Percentiles rank a stretch among this genome's conserved stretches.
Conservation (phyloP, 2,113 vertebrate species). For the Ammodytes marinus region DNA sequence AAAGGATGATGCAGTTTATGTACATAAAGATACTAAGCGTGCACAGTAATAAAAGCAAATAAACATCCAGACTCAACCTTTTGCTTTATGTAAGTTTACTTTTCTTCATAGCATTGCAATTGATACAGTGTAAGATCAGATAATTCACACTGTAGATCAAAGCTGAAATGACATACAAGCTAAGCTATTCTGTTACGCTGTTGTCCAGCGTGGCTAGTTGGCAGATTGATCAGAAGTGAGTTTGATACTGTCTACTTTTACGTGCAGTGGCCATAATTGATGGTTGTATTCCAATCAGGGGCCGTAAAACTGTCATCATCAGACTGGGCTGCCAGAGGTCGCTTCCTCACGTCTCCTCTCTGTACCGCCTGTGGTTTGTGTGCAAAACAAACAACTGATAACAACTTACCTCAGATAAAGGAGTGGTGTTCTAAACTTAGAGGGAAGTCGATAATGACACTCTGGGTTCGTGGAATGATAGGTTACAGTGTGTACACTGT, state of each 20-base stretch:
- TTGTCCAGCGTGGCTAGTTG: not conserved
- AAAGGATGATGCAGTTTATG: not conserved
- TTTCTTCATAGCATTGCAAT: not conserved
- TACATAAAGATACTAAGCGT: not conserved
- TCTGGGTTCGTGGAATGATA: slow-evolving; percentile 56
- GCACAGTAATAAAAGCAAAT: not conserved
- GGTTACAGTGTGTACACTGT: slow-evolving; percentile 59
- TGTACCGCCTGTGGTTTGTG: slow-evolving; percentile 50
- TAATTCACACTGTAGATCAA: not conserved
- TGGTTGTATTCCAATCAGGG: slow-evolving; percentile 64
- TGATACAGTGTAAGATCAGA: not conserved
- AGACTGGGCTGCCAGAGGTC: slow-evolving; percentile 54
- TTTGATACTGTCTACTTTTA: slow-evolving; percentile 59
- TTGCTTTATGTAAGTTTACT: not conserved
- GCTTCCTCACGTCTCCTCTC: slow-evolving; percentile 47
- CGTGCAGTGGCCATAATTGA: slow-evolving; percentile 59
- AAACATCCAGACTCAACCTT: not conserved
- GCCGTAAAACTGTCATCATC: slow-evolving; percentile 71
- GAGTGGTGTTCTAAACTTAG: slow-evolving; percentile 45
- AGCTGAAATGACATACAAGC: slow-evolving; percentile 3
- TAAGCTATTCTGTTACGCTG: slow-evolving; percentile 9
- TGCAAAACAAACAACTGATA: slow-evolving; percentile 77
- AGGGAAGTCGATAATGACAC: slow-evolving; percentile 68
- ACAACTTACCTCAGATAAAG: slow-evolving; percentile 58
- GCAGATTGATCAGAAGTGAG: slow-evolving; percentile 26